A percentile compares a stretch with the other conserved stretches of the same genome.
Evolutionary conservation across 1,140 invertebrate genomes (phyloP).

Genomic region (Portunus trituberculatus): DNA sequence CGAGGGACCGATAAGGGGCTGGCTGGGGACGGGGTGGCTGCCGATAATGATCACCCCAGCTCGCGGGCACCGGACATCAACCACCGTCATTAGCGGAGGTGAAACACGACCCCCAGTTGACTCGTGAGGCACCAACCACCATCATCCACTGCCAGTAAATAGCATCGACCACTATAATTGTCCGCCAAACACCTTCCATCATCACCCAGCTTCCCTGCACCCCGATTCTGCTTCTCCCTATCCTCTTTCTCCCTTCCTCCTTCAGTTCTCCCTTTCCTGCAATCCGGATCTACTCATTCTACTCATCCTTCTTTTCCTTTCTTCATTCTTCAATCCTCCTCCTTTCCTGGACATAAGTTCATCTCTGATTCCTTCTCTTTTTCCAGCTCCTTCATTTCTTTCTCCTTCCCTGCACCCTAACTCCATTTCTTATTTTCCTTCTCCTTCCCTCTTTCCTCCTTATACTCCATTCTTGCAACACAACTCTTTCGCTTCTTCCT

Average conservation of each 20-base stretch:
- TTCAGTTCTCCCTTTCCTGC: too few species aligned
- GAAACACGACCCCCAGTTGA: constrained; percentile 27
- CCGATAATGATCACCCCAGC: not conserved
- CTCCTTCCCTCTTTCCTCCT: not conserved
- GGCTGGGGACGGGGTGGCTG: not conserved
- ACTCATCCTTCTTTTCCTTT: too few species aligned
- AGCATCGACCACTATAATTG: constrained; percentile 27
- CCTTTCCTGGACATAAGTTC: too few species aligned
- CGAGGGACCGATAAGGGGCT: not conserved
- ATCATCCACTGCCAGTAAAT: constrained; percentile 2
- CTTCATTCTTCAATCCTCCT: too few species aligned
- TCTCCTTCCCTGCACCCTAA: not conserved
- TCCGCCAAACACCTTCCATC: not conserved
- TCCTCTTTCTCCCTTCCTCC: not conserved
- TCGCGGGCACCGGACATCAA: not conserved
- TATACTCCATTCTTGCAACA: too few species aligned
- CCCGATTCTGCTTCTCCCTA: not conserved
- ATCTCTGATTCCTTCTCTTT: too few species aligned
- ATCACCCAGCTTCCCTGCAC: not conserved
- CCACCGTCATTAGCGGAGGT: not conserved
- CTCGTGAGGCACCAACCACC: constrained; percentile 15
- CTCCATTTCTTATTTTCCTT: not conserved
- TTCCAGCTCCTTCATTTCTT: too few species aligned
- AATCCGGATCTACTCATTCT: too few species aligned
- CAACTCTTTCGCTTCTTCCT: too few species aligned